Conservation (phyloP, 92 coral and sea anemone genomes). For the Porites lobata region DNA sequence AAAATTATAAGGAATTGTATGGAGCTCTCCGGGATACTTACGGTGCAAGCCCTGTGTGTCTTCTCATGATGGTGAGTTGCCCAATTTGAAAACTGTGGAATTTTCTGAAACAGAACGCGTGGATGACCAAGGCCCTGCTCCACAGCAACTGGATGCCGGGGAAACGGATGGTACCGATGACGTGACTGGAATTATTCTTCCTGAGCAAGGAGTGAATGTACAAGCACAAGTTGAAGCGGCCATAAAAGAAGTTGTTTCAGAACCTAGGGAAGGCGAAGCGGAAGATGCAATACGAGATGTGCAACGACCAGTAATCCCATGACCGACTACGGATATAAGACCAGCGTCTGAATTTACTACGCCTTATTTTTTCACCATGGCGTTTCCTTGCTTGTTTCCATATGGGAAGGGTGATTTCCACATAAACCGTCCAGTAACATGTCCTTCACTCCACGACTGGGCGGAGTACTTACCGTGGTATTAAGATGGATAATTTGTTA, state of each 20-base stretch:
- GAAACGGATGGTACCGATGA: constrained; percentile 8
- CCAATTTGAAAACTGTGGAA: too few species aligned
- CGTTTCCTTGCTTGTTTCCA: constrained; percentile 55
- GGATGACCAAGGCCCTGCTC: constrained; percentile 47
- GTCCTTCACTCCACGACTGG: too few species aligned
- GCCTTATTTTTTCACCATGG: constrained; percentile 25
- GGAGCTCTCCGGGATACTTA: too few species aligned
- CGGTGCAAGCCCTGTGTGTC: too few species aligned
- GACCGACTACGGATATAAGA: neutral
- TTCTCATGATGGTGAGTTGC: too few species aligned
- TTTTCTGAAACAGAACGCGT: constrained; percentile 28
- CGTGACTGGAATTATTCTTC: constrained; percentile 44
- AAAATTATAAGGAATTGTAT: too few species aligned
- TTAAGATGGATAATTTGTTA: constrained; percentile 1
- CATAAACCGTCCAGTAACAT: too few species aligned
- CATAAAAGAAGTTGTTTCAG: constrained; percentile 9
- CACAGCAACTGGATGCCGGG: constrained; percentile 25
- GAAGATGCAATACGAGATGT: too few species aligned
- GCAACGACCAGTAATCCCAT: too few species aligned
- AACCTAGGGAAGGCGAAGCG: too few species aligned
- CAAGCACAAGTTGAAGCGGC: constrained; percentile 27
- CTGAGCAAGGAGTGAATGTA: constrained; percentile 54
- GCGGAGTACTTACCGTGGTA: constrained; percentile 11
- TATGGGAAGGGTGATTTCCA: neutral
- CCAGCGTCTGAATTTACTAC: neutral